Conservation (phyloP, 2,888 invertebrate species). For the Oscheius sp. region DNA sequence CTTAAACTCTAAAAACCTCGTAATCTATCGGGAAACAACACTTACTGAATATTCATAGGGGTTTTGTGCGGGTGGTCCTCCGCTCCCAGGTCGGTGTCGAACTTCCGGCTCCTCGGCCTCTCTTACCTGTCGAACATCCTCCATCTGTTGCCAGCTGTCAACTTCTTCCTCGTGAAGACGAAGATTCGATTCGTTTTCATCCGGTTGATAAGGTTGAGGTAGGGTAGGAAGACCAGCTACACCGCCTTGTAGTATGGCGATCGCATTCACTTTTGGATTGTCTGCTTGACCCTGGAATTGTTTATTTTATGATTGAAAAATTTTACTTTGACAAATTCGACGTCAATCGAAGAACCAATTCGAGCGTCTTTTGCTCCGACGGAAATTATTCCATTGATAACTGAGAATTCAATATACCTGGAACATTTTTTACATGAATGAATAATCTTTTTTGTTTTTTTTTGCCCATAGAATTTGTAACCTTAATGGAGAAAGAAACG, state of each 20-base stretch:
- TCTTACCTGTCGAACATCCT: neutral
- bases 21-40: no score
- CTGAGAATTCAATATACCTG: constrained; percentile 60
- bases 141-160: constrained; percentile 22
- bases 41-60: no score
- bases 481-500: no score
- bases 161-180: neutral
- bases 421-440: neutral
- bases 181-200: neutral
- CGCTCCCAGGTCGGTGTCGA: no score
- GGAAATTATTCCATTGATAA: constrained; percentile 66
- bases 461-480: no score
- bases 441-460: no score
- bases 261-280: constrained; percentile 29
- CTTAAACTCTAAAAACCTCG: no score
- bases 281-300: constrained; percentile 10
- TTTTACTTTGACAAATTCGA: constrained; percentile 3
- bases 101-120: neutral
- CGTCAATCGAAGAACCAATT: neutral
- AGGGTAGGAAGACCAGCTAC: neutral
- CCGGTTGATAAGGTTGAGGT: neutral
- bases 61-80: neutral
- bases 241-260: constrained; percentile 14
- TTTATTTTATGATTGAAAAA: neutral
- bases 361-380: neutral